Evolutionary conservation across 1,140 invertebrate genomes (phyloP).

Genomic region (Drosophila tani): DNA sequence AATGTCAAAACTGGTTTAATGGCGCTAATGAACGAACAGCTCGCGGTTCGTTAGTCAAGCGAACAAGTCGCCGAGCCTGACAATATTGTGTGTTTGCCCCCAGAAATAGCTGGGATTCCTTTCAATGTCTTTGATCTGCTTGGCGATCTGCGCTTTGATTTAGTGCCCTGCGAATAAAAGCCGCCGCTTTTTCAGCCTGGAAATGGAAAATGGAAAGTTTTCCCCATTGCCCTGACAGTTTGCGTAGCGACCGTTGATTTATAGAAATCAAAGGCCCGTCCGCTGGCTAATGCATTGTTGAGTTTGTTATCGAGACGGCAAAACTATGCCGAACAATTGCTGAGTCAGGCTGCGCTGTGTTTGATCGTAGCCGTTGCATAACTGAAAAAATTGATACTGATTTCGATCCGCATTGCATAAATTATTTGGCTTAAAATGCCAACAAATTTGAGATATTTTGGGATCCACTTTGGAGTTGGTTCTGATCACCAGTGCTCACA

Average conservation of each 20-base stretch:
- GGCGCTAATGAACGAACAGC: conserved; percentile 80
- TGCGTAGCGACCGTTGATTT: conserved; percentile 71
- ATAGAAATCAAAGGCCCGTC: conserved; percentile 63
- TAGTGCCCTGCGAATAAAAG: conserved; percentile 61
- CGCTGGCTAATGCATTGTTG: conserved; percentile 32
- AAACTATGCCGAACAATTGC: conserved; percentile 16
- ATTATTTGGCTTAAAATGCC: background rate
- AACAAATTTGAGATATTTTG: background rate
- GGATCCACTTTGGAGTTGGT: background rate
- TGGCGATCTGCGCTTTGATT: conserved; percentile 65
- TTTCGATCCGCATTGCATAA: background rate
- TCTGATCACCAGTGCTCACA: too few species aligned
- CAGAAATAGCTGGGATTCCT: conserved; percentile 56
- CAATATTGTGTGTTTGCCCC: conserved; percentile 18
- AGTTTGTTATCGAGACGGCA: conserved; percentile 16
- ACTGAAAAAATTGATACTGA: background rate
- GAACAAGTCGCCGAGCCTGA: conserved; percentile 30
- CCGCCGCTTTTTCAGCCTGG: conserved; percentile 18
- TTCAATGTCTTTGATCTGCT: conserved; percentile 52
- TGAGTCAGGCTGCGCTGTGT: conserved; percentile 4
- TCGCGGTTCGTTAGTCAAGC: conserved; percentile 38
- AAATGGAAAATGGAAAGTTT: conserved; percentile 70
- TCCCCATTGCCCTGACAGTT: conserved; percentile 62
- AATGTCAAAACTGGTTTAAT: conserved; percentile 85
- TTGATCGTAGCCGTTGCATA: conserved; percentile 21